Base-by-base conservation (phyloP, 2,888 invertebrate species). In the Parasteatoda lunata region DNA sequence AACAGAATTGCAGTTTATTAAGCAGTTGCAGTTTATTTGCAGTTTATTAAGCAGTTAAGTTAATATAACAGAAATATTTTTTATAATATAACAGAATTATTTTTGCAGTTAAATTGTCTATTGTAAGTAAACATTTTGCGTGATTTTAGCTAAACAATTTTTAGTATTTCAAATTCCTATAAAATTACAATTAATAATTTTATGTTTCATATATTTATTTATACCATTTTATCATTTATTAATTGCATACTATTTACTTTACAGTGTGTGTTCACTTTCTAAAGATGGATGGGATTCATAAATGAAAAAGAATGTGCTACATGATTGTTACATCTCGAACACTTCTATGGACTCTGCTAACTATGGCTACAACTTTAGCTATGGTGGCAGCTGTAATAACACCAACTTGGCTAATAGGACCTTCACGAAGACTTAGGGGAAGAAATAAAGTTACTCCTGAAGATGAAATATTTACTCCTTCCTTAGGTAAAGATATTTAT, bases 321-420 rank as follows among this genome's bases (percentile, higher is more conserved):
- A 94, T 96, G 91, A 96, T 96, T 91, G 94, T 96, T 90, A 96
- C 96, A n/a, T 94, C 95, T 76, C 94, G 96, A 89, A 96, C 96
- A 91, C 93, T 97, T 90, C 93, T 95, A 90, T 97, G 97, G 97
- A 94, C 96, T 88, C 92, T 96, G 88, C 92, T 96, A 90, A 96
- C 95, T 91, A 93, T 97, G 77, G 93, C 94, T 76, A 94, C 96
- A 11, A 95, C 96, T 90, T 94, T 96, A 93, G 93, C 95, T 84
- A 94, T 96, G 91, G 93, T 96, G 89, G 94, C 95, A 85, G 95
- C 96, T 70, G 93, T 96, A 90, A 94, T 96, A 92, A 96, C 96
- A 89, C 96, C 97, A 65, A 94, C 95, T 92, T 97, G 97, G 97
- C 93, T 97, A 88, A 93, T 96, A 89, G 95, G 95, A 9, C 94